phyloP scores from a whole-genome alignment of 2,888 invertebrate genomes.

The Andrena chrysosceles region DNA sequence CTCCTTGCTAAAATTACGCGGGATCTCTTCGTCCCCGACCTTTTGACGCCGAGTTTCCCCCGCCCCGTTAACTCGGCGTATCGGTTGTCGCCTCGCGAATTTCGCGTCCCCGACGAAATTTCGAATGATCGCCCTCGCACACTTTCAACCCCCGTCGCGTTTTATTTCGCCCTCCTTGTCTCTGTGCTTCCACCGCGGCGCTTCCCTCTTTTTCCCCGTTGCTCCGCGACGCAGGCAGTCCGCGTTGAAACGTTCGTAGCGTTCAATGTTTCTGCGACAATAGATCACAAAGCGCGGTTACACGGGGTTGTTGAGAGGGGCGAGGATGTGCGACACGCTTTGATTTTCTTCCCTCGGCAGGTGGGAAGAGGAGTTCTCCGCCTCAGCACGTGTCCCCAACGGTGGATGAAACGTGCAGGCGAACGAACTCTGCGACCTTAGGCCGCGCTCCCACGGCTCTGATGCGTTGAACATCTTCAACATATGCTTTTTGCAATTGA shows the following conservation, averaged over 20 bases:
- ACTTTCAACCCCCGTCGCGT: background rate
- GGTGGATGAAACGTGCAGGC: constrained; percentile 14
- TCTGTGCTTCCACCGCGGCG: background rate
- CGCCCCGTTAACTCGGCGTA: constrained; percentile 11
- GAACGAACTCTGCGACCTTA: background rate
- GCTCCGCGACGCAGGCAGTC: background rate
- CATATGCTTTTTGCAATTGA: too few relatives aligned
- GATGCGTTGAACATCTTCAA: background rate
- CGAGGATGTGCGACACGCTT: constrained; percentile 18
- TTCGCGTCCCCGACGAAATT: constrained; percentile 55
- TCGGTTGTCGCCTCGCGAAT: constrained; percentile 25
- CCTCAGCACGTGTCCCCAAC: constrained; percentile 24
- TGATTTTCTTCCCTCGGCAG: constrained; percentile 16
- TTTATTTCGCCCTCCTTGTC: background rate
- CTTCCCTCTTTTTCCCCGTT: background rate
- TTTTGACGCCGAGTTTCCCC: constrained; percentile 21
- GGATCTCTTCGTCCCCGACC: constrained; percentile 43
- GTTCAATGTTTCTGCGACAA: constrained; percentile 62
- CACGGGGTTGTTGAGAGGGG: background rate
- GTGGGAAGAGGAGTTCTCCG: constrained; percentile 27
- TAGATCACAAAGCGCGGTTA: constrained; percentile 54
- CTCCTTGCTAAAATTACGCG: constrained; percentile 52
- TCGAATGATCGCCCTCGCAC: constrained; percentile 23
- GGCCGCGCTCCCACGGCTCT: constrained; percentile 7
- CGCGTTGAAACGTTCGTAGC: constrained; percentile 45